Evolutionary conservation across 2,888 invertebrate genomes (phyloP).

Genomic region (Nemurella pictetii): DNA sequence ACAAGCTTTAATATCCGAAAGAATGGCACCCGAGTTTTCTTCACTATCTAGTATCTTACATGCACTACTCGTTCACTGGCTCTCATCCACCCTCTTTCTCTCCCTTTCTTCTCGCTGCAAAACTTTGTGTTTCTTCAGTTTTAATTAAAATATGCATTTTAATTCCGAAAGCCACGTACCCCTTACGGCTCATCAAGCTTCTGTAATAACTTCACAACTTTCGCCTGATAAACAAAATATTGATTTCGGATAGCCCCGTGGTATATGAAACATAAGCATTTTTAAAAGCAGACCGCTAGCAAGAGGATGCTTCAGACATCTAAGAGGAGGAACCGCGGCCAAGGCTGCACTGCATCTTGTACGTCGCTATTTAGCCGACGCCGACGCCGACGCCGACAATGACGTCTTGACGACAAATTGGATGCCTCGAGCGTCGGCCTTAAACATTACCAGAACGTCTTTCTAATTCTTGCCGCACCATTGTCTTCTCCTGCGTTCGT

Average conservation of each 20-base stretch:
- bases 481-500: background rate
- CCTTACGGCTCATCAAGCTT: background rate
- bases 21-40: background rate
- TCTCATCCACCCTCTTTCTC: too few relatives aligned
- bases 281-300: background rate
- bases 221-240: background rate
- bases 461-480: constrained; percentile 4
- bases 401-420: constrained; percentile 26
- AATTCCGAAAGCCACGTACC: background rate
- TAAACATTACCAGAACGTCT: background rate
- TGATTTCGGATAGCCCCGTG: background rate
- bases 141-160: background rate
- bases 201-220: background rate
- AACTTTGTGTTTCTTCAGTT: background rate
- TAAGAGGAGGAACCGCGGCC: background rate
- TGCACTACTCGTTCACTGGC: background rate
- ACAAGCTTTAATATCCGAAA: background rate
- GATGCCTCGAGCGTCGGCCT: constrained; percentile 1
- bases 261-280: background rate
- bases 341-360: background rate
- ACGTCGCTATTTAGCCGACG: background rate
- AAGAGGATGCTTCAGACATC: background rate
- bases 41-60: background rate
- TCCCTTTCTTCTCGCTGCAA: background rate
- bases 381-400: background rate